Conservation (phyloP, 2,797 vertebrate species). For the Vireo griseus region DNA sequence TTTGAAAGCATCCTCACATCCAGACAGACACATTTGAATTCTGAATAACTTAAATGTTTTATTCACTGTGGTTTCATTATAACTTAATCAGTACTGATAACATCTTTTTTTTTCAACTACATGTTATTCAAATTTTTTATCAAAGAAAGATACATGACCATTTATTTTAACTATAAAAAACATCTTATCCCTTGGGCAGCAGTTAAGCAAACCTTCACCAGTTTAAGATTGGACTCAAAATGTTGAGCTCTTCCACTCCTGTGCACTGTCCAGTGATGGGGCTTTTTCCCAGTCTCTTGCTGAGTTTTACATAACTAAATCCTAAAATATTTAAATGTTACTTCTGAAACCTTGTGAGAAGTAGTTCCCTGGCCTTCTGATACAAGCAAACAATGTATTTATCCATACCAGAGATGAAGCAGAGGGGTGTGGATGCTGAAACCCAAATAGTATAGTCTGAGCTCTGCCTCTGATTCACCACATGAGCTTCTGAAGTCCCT, state of each 20-base stretch:
- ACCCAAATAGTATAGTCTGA: accelerated
- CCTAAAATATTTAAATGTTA: background rate
- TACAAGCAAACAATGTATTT: background rate
- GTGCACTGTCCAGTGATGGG: background rate
- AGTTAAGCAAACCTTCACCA: background rate
- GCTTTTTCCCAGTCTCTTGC: background rate
- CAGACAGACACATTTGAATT: background rate
- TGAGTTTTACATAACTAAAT: background rate
- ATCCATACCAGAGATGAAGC: background rate
- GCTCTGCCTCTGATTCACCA: background rate
- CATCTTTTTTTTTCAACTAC: background rate
- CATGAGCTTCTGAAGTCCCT: background rate
- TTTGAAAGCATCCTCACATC: background rate
- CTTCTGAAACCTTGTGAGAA: background rate
- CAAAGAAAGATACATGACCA: background rate
- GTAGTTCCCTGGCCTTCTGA: background rate
- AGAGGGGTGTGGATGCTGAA: background rate
- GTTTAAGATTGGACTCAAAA: background rate
- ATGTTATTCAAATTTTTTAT: background rate
- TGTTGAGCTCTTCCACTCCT: background rate
- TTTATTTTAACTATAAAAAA: background rate
- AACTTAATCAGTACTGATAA: background rate
- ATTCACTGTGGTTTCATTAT: background rate
- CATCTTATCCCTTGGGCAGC: background rate
- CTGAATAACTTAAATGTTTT: background rate